Evolutionary conservation across 1,140 invertebrate species (phyloP), one percentile per base, ranked within the genome.

Genomic region (Lanistes nyassanus): DNA sequence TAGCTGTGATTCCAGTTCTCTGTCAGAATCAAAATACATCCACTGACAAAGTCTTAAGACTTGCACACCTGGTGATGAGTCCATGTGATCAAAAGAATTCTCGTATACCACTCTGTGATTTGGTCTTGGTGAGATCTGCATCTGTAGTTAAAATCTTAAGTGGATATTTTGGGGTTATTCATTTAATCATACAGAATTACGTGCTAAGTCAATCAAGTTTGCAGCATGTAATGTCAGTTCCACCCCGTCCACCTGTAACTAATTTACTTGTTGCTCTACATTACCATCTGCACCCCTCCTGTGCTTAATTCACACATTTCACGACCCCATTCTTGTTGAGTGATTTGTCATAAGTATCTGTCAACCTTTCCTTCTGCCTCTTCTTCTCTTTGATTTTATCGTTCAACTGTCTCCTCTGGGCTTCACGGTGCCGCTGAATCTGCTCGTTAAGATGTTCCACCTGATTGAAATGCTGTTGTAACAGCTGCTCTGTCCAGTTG

Each of bases 381-480:
- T 80, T 83, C 73, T 86, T 87, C 9, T 76, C 75, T 68, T 85
- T 78, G 31, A 88, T 76, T 78, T 82, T 86, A 53, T 88, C 86
- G 9, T 78, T 51, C 26, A 88, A 80, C 19, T 81, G 74, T 47
- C 80, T 81, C 68, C 86, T 82, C 72, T 87, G 85, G 16, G 80
- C 65, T 47, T 85, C 80, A 21, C 83, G 71, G 29, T 74, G 79
- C 1, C 55, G 67, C 67, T 88, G 82, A 60, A 88, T 56, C 56
- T 80, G 76, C 2, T 85, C 79, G n/a, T 85, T 83, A 3, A 88
- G 79, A 42, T 85, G 75, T 23, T 80, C 75, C 53, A 88, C 77
- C 65, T 87, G 81, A 71, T 83, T 84, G 75, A 83, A 82, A 67
- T 88, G 86, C 69, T 86, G 79, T 65, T 87, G 84, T 34, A 88